Conservation (phyloP, 2,797 vertebrate species). For the Sebastiscus tertius region DNA sequence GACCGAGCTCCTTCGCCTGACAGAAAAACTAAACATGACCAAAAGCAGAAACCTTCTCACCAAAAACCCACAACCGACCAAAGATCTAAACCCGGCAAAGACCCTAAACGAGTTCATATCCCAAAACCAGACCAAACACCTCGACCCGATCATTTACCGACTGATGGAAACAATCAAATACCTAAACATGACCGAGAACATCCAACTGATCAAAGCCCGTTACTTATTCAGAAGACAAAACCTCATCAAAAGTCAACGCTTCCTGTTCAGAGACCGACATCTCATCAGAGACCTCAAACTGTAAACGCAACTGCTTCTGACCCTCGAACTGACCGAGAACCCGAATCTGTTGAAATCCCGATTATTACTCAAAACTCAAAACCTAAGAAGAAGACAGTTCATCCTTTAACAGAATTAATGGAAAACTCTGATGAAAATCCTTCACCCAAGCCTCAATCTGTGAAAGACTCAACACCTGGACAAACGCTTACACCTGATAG, state of each 20-base stretch:
- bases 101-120: constrained; percentile 4
- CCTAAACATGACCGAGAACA: constrained; percentile 7
- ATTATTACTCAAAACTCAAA: constrained; percentile 28
- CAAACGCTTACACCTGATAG: neutral
- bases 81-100: constrained; percentile 36
- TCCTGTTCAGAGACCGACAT: constrained; percentile 28
- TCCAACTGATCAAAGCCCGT: constrained; percentile 2
- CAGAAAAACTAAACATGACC: constrained; percentile 37
- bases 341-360: neutral
- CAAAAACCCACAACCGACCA: constrained; percentile 31
- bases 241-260: neutral
- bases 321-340: neutral
- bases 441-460: neutral
- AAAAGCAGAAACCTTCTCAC: constrained; percentile 32
- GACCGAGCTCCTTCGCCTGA: constrained; percentile 25
- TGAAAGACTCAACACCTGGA: constrained; percentile 25
- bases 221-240: constrained; percentile 17
- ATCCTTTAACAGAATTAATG: neutral
- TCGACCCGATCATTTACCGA: constrained; percentile 20
- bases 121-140: constrained; percentile 32
- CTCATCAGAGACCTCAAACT: constrained; percentile 21
- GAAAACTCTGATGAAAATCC: constrained; percentile 3
- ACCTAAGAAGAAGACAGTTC: neutral
- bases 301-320: constrained; percentile 6
- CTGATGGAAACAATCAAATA: constrained; percentile 14